phyloP scores from a whole-genome alignment of 2,113 vertebrate genomes.

The Caracal caracal region DNA sequence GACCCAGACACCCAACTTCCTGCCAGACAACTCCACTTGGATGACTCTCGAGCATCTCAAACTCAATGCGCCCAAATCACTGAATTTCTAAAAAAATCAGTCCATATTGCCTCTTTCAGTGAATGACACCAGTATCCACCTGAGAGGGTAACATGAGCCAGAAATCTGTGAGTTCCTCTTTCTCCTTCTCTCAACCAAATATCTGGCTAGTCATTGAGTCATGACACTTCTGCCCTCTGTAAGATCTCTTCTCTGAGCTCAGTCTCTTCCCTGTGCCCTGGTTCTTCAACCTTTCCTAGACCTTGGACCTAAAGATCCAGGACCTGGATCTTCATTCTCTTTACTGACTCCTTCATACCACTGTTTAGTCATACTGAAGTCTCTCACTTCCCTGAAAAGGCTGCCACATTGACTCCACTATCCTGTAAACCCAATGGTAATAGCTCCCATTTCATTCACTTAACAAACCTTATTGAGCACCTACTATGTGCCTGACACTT shows the following conservation, averaged over 20 bases:
- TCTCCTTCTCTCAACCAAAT: not conserved
- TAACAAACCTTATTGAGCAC: not conserved
- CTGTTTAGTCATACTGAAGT: not conserved
- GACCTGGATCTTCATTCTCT: not conserved
- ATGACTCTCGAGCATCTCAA: not conserved
- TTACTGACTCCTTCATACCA: not conserved
- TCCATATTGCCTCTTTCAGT: not conserved
- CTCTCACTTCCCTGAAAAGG: not conserved
- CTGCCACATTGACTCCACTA: not conserved
- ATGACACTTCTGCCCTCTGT: not conserved
- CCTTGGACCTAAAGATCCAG: not conserved
- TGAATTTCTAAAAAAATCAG: not conserved
- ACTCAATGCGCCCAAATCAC: not conserved
- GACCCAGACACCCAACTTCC: not conserved
- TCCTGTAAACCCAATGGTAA: not conserved
- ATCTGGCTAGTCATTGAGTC: not conserved
- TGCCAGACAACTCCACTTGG: constrained; percentile 38
- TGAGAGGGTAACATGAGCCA: not conserved
- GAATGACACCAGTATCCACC: not conserved
- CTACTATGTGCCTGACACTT: not conserved
- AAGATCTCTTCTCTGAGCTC: not conserved
- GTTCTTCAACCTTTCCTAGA: not conserved
- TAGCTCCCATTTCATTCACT: not conserved
- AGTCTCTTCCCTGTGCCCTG: not conserved
- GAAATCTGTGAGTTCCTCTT: not conserved